Base-by-base conservation (phyloP, 2,888 invertebrate genomes). In the Aproaerema taeniolella region DNA sequence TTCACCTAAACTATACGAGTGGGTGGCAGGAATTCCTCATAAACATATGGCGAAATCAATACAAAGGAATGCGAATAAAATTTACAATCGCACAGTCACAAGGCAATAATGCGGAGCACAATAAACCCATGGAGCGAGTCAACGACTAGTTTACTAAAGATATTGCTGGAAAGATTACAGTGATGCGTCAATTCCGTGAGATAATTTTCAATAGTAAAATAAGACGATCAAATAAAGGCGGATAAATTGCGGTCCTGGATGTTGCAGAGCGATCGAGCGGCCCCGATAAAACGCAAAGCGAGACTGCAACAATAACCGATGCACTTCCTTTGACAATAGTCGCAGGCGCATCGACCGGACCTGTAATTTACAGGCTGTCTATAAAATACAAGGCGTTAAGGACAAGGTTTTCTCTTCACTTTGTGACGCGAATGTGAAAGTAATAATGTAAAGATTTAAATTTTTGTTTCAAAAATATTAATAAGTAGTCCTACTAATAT, bases 251-350 rank as follows among this genome's bases (percentile, higher is more conserved):
- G 64, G 67, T 67, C 62, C 58, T 53, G 53, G 46, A 47, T 52
- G 59, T 57, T 56, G 53, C 49, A 61, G 60, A 50, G 61, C 62
- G 76, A 80, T 80, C 54, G 59, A 59, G 53, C 64, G 61, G 61
- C 47, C 45, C 47, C 65, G 79, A 80, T 80, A 80, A 75, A 65
- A 66, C 60, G 58, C 61, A 67, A 74, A 72, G 65, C 75, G 67
- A 43, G 56, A 74, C 65, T 65, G 64, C 72, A 80, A 83, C 82
- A 82, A 85, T 83, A 81, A 81, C 76, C 71, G 79, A 81, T 79
- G 79, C 77, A 78, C 78, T 78, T 77, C 78, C 80, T 80, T 75
- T 76, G 79, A 80, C 82, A 83, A 79, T 75, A 62, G 66, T 65
- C 55, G 52, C 49, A 51, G 59, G 55, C 47, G 50, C 53, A 55